These are phyloP conservation scores for Meiosimyza platycephala DNA, from an alignment of 2,888 invertebrate genomes.

Conservation along the genomic window DNA sequence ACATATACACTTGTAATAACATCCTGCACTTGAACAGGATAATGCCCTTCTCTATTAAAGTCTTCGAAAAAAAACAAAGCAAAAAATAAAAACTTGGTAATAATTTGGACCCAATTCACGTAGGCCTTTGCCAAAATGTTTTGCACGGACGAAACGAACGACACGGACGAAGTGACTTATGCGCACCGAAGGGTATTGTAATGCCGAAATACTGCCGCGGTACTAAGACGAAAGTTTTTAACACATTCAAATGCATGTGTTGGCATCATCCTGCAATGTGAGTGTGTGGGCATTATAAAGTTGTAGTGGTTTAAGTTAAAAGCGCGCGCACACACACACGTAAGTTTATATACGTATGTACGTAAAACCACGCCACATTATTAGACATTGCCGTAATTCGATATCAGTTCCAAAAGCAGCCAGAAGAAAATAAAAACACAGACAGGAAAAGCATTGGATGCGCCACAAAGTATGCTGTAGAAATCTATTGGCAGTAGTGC, in stretches of 20 bases:
- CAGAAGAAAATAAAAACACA: slow-evolving; percentile 1
- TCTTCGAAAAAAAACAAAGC: neutral
- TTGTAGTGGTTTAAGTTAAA: neutral
- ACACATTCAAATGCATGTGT: neutral
- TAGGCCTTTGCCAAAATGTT: slow-evolving; percentile 60
- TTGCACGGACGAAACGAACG: slow-evolving; percentile 1
- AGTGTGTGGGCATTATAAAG: neutral
- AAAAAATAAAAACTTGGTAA: neutral
- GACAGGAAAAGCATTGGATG: neutral
- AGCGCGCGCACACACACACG: neutral
- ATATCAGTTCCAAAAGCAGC: slow-evolving; percentile 22
- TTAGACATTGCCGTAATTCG: slow-evolving; percentile 29
- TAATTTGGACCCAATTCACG: slow-evolving; percentile 61
- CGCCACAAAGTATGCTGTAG: slow-evolving; percentile 9
- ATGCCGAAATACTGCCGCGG: neutral
- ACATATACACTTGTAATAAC: neutral
- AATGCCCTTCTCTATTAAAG: neutral
- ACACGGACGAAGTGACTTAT: slow-evolving; percentile 12
- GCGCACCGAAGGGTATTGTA: slow-evolving; percentile 4
- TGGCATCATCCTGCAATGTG: neutral
- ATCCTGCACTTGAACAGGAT: slow-evolving; percentile 1
- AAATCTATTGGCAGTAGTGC: too few species aligned
- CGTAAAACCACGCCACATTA: slow-evolving; percentile 23
- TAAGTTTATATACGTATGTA: neutral
- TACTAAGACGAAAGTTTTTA: neutral